Evolutionary conservation across 1,140 invertebrate species (phyloP).

Genomic region (Antheraea pernyi): DNA sequence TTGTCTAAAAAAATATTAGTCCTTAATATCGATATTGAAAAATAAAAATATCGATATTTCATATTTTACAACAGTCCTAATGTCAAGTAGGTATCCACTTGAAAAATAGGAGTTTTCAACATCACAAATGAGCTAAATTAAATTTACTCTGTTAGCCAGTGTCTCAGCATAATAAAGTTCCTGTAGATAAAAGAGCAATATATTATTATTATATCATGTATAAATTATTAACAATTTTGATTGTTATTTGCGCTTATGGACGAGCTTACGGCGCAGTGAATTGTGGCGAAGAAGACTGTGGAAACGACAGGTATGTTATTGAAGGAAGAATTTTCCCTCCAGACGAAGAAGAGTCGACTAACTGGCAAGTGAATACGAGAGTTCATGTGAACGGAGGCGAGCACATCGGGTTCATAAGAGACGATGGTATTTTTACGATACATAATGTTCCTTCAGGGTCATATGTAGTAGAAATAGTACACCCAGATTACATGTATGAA

Average conservation of each 20-base stretch:
- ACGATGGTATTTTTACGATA: slow-evolving; percentile 96
- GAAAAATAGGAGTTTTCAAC: too few relatives aligned
- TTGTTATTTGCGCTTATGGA: slow-evolving; percentile 1
- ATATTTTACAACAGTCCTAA: too few relatives aligned
- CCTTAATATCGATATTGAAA: too few relatives aligned
- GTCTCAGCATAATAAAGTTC: neutral
- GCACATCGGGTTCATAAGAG: slow-evolving; percentile 91
- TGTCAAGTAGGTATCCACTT: too few relatives aligned
- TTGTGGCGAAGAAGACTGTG: slow-evolving; percentile 79
- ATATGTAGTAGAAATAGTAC: slow-evolving; percentile 95
- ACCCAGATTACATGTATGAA: slow-evolving; percentile 95
- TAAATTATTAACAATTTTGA: neutral
- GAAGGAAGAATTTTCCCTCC: slow-evolving; percentile 91
- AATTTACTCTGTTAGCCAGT: neutral
- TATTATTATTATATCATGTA: neutral
- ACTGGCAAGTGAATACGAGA: slow-evolving; percentile 89
- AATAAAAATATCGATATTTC: too few relatives aligned
- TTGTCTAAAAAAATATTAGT: too few relatives aligned
- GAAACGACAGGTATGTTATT: slow-evolving; percentile 83
- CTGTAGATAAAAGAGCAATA: neutral
- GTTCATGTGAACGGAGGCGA: slow-evolving; percentile 94
- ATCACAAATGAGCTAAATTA: neutral
- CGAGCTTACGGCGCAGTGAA: slow-evolving; percentile 29
- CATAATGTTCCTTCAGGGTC: slow-evolving; percentile 95
- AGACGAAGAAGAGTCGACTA: slow-evolving; percentile 79